phyloP scores from a whole-genome alignment of 1,140 invertebrate genomes.

The Cephus cinctus region DNA sequence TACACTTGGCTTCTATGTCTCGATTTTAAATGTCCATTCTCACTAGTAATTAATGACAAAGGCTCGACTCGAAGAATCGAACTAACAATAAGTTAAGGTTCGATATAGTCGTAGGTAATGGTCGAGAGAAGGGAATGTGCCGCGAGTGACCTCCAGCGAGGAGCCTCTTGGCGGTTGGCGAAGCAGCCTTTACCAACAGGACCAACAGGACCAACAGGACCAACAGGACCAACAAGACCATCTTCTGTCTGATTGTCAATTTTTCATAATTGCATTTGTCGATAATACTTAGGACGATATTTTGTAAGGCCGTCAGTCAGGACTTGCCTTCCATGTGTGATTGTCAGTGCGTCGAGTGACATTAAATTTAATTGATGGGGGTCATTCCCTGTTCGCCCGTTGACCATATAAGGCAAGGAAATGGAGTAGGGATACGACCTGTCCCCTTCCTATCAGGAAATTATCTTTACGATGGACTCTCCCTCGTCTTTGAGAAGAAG shows the following conservation, averaged over 20 bases:
- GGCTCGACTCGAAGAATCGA: not conserved
- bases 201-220: no score
- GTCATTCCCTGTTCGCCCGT: slow-evolving; percentile 1
- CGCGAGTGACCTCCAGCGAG: no score
- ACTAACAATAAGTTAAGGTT: not conserved
- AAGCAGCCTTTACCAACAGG: no score
- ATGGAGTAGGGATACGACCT: not conserved
- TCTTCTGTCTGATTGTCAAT: slow-evolving; percentile 4
- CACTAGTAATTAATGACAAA: not conserved
- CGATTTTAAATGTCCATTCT: not conserved
- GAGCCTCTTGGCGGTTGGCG: no score
- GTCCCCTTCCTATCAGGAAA: slow-evolving; percentile 42
- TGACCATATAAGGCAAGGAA: slow-evolving; percentile 9
- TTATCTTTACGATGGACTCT: slow-evolving; percentile 48
- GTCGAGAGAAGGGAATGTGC: no score
- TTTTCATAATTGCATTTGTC: slow-evolving; percentile 13
- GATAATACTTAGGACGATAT: slow-evolving; percentile 22
- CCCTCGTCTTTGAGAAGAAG: slow-evolving; percentile 49
- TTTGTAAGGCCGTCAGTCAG: slow-evolving; percentile 1
- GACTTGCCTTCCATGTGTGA: not conserved
- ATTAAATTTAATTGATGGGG: slow-evolving; percentile 4
- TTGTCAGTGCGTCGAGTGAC: not conserved
- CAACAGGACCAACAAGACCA: no score
- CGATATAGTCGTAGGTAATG: not conserved
- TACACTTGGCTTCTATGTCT: not conserved